Conservation (phyloP, 1,140 invertebrate genomes). For the Sitobion miscanthi region DNA sequence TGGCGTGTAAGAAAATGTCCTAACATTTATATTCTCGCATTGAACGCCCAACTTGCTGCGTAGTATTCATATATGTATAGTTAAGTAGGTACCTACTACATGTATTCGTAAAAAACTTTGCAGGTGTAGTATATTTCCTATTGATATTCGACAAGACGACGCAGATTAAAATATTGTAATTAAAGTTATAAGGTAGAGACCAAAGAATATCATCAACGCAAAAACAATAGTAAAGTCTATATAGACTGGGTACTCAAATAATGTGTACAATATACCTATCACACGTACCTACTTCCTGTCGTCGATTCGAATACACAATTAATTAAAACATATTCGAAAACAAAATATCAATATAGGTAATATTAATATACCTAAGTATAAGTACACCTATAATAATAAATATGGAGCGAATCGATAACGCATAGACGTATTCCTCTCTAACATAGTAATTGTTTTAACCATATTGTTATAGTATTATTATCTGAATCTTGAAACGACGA, state of each 20-base stretch:
- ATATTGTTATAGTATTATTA: background rate
- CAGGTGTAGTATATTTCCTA: no score
- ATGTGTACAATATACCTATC: background rate
- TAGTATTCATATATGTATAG: no score
- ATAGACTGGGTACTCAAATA: background rate
- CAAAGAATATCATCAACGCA: background rate
- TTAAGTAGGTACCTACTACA: no score
- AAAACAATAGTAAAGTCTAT: background rate
- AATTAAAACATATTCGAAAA: background rate
- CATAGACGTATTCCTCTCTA: background rate
- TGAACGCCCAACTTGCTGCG: no score
- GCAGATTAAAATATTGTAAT: background rate
- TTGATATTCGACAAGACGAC: background rate
- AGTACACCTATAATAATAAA: background rate
- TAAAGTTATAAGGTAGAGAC: background rate
- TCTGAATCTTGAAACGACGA: background rate
- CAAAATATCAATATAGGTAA: background rate
- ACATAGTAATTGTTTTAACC: background rate
- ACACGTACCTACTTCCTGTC: background rate
- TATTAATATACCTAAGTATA: background rate
- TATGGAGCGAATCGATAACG: background rate
- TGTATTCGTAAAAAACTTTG: no score
- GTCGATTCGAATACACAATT: background rate
- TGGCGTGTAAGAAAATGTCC: no score
- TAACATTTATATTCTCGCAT: no score